Percentiles rank a stretch among this genome's conserved stretches.
phyloP scores from a whole-genome alignment of 2,113 vertebrate species.

The Elaphurus davidianus region DNA sequence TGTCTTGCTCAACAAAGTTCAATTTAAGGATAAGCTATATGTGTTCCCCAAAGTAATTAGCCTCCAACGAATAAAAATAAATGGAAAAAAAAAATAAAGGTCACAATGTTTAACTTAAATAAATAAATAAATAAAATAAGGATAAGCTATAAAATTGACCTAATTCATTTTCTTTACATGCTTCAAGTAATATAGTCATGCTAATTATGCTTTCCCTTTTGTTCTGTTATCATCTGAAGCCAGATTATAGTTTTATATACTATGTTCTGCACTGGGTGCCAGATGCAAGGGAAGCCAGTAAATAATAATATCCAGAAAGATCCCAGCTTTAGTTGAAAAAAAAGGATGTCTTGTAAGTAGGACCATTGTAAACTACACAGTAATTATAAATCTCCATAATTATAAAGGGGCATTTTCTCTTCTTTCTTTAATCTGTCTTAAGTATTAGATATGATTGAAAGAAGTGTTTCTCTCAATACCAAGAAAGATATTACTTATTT shows the following conservation, averaged over 20 bases:
- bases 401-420: conserved; percentile 70
- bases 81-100: too few relatives aligned
- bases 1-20: neutral
- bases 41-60: too few relatives aligned
- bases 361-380: conserved; percentile 70
- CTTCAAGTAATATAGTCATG: neutral
- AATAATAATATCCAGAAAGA: conserved; percentile 78
- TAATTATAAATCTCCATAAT: conserved; percentile 79
- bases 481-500: neutral
- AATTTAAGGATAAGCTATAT: conserved; percentile 2
- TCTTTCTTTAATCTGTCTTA: conserved; percentile 75
- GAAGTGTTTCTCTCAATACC: conserved; percentile 33
- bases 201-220: conserved; percentile 72
- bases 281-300: conserved; percentile 79
- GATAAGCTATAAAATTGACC: neutral
- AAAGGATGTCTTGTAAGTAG: conserved; percentile 65
- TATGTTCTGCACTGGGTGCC: conserved; percentile 69
- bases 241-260: conserved; percentile 81
- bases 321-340: conserved; percentile 58
- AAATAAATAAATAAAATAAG: neutral
- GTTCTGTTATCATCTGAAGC: conserved; percentile 76
- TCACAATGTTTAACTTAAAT: too few relatives aligned
- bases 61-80: too few relatives aligned
- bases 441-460: conserved; percentile 78
- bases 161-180: conserved; percentile 21